A percentile compares a stretch with the other conserved stretches of the same genome.
Conservation (phyloP, 2,888 invertebrate species). For the Charanyca ferruginea region DNA sequence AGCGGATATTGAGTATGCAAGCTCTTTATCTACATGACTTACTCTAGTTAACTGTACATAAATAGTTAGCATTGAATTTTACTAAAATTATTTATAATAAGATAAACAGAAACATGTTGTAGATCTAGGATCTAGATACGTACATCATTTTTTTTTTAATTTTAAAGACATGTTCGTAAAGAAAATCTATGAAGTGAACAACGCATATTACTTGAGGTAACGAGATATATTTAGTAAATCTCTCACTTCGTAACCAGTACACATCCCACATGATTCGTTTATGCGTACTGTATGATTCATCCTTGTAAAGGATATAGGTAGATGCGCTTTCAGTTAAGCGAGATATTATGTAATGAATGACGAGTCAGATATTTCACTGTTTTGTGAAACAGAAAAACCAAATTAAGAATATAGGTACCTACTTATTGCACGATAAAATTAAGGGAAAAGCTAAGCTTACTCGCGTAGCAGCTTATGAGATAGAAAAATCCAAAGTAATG, state of each 20-base stretch:
- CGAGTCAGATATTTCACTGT: constrained; percentile 4
- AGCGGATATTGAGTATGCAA: not conserved
- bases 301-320: constrained; percentile 26
- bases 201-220: not conserved
- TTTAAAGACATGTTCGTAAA: too few species aligned
- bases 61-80: too few species aligned
- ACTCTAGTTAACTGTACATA: not conserved
- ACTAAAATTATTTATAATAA: too few species aligned
- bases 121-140: too few species aligned
- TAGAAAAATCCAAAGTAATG: not conserved
- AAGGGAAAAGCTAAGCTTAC: not conserved
- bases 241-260: constrained; percentile 42
- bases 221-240: constrained; percentile 5
- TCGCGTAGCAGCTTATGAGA: not conserved
- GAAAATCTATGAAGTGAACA: constrained; percentile 1
- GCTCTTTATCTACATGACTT: constrained; percentile 2
- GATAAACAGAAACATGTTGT: too few species aligned
- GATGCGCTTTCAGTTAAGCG: constrained; percentile 29
- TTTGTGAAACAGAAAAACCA: constrained; percentile 16
- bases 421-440: not conserved
- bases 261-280: constrained; percentile 45
- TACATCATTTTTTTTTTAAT: too few species aligned
- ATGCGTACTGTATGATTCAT: constrained; percentile 38
- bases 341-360: constrained; percentile 39
- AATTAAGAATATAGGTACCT: constrained; percentile 16